A percentile compares a stretch with the other conserved stretches of the same genome.
Evolutionary conservation across 35 echinoderm and acorn worm genomes (phyloP).

Genomic region (Heliocidaris erythrogramma): DNA sequence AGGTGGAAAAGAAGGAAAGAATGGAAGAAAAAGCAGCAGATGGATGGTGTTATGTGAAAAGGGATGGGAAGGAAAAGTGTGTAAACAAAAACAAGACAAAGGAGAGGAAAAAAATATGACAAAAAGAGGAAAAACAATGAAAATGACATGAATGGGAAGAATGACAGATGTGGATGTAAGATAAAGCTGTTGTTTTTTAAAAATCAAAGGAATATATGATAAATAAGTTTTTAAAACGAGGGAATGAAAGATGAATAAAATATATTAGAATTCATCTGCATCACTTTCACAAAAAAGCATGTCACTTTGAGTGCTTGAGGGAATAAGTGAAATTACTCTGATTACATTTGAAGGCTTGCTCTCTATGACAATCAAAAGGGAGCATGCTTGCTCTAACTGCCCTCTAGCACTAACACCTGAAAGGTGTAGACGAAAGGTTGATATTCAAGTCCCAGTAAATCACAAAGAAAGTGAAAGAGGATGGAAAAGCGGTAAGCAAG

Average conservation of each 20-base stretch:
- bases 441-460: not conserved
- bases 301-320: not conserved
- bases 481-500: not conserved
- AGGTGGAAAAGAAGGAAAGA: not conserved
- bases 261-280: not conserved
- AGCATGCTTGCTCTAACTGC: not conserved
- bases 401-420: not conserved
- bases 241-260: not conserved
- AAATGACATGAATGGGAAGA: too few relatives aligned
- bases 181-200: too few relatives aligned
- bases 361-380: not conserved
- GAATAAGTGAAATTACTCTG: not conserved
- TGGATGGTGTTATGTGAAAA: too few relatives aligned
- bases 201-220: too few relatives aligned
- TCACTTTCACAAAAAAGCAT: not conserved
- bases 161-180: too few relatives aligned
- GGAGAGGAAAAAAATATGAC: too few relatives aligned
- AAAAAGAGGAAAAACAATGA: too few relatives aligned
- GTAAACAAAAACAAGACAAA: not conserved
- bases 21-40: too few relatives aligned
- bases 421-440: not conserved
- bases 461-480: not conserved
- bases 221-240: too few relatives aligned
- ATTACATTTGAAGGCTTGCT: conserved; percentile 10
- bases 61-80: too few relatives aligned